Evolutionary conservation across 92 coral and sea anemone species (phyloP).

Genomic region (Zoanthus sansibaricus): DNA sequence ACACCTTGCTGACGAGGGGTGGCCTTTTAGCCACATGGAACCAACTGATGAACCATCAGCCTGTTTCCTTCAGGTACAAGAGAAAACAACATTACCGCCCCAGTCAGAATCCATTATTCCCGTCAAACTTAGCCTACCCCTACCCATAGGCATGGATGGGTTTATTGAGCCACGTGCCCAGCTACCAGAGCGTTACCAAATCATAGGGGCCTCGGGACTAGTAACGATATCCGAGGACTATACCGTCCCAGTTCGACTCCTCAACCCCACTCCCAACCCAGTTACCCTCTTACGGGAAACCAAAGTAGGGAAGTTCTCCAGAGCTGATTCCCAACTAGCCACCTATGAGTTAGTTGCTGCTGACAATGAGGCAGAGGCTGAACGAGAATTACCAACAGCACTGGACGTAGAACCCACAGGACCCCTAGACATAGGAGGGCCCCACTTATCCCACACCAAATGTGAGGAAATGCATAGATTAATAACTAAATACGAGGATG

Average conservation of each 20-base stretch:
- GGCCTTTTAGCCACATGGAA: slow-evolving; percentile 17
- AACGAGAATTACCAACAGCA: slow-evolving; percentile 26
- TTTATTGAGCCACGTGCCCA: too few species aligned
- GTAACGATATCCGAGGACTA: neutral
- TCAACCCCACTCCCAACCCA: slow-evolving; percentile 47
- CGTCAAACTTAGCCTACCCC: too few species aligned
- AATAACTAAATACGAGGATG: slow-evolving; percentile 38
- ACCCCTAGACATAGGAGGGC: slow-evolving; percentile 21
- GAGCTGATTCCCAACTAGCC: neutral
- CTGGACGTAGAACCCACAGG: slow-evolving; percentile 15
- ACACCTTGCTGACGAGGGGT: slow-evolving; percentile 16
- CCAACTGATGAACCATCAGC: neutral
- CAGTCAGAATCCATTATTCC: too few species aligned
- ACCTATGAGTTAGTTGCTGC: slow-evolving; percentile 7
- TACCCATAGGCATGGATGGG: too few species aligned
- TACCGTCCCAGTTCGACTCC: slow-evolving; percentile 34
- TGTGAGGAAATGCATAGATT: neutral
- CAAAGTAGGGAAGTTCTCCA: slow-evolving; percentile 6
- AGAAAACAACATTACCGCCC: too few species aligned
- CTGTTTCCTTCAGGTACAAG: too few species aligned
- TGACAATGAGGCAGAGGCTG: slow-evolving; percentile 18
- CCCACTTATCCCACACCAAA: neutral
- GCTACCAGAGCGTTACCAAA: too few species aligned
- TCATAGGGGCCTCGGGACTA: too few species aligned
- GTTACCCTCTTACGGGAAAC: slow-evolving; percentile 32